These are phyloP conservation scores for Belonocnema kinseyi DNA, from an alignment of 1,140 invertebrate genomes.

Conservation along the genomic window DNA sequence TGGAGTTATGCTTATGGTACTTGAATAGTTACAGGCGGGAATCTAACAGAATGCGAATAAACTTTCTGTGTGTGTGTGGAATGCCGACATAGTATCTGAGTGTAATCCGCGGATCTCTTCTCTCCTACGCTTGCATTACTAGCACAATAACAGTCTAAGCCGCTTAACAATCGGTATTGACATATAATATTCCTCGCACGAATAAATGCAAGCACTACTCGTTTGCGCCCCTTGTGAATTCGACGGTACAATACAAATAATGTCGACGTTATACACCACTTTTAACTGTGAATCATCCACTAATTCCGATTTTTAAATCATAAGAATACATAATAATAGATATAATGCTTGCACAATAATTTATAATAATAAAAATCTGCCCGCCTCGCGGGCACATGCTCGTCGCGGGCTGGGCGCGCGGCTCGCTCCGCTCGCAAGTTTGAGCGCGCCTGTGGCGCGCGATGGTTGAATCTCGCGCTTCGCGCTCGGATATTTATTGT, in stretches of 20 bases:
- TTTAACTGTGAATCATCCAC: neutral
- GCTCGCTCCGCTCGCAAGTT: no score
- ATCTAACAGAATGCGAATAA: conserved; percentile 16
- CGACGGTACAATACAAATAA: conserved; percentile 10
- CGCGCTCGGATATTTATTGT: no score
- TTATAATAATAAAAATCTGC: no score
- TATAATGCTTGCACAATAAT: no score
- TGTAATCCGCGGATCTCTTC: conserved; percentile 16
- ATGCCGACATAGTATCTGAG: conserved; percentile 13
- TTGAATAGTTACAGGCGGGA: conserved; percentile 19
- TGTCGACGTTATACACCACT: conserved; percentile 3
- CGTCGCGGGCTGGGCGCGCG: no score
- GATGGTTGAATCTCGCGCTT: no score
- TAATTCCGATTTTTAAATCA: no score
- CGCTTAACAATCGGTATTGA: conserved; percentile 26
- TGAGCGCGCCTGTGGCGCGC: no score
- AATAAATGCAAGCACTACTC: conserved; percentile 12
- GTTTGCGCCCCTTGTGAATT: conserved; percentile 17
- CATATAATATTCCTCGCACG: conserved; percentile 26
- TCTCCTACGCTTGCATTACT: neutral
- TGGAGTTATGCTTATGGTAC: conserved; percentile 6
- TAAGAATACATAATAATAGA: no score
- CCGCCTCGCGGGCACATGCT: no score
- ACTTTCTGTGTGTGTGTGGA: conserved; percentile 7
- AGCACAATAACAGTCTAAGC: conserved; percentile 26